These are phyloP conservation scores for Lynx canadensis DNA, from an alignment of 2,113 vertebrate genomes.

Conservation along the genomic window DNA sequence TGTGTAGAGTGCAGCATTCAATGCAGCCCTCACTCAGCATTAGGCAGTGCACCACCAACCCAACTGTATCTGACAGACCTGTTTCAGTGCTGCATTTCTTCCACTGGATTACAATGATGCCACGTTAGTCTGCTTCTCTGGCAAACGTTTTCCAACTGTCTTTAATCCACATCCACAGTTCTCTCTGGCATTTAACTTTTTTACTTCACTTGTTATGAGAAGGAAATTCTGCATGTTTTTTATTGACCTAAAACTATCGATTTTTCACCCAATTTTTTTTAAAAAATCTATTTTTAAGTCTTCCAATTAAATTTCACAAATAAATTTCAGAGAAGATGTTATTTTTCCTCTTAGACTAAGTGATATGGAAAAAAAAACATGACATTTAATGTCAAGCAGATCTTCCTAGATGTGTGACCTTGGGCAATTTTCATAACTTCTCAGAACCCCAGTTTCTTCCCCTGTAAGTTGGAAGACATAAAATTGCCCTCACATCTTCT, in stretches of 20 bases:
- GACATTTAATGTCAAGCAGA: background rate
- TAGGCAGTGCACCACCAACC: background rate
- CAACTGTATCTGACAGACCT: background rate
- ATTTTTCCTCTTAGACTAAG: background rate
- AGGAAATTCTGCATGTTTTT: background rate
- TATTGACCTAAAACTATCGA: background rate
- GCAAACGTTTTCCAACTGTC: background rate
- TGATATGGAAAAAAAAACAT: background rate
- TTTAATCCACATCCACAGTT: background rate
- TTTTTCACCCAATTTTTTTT: background rate
- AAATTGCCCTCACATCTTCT: background rate
- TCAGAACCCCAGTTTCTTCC: background rate
- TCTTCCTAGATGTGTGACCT: background rate
- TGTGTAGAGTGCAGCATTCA: background rate
- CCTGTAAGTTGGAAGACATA: background rate
- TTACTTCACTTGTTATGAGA: background rate
- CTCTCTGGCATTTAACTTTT: background rate
- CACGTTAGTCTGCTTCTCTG: background rate
- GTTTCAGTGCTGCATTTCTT: background rate
- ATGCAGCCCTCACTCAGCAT: fast-evolving
- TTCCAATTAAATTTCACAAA: background rate
- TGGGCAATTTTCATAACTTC: background rate
- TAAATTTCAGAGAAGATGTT: background rate
- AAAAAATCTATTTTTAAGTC: background rate
- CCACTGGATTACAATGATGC: background rate